Evolutionary conservation across 2,113 vertebrate genomes (phyloP), one percentile per base, ranked within the genome.

Genomic region (Gasterosteus nipponicus): DNA sequence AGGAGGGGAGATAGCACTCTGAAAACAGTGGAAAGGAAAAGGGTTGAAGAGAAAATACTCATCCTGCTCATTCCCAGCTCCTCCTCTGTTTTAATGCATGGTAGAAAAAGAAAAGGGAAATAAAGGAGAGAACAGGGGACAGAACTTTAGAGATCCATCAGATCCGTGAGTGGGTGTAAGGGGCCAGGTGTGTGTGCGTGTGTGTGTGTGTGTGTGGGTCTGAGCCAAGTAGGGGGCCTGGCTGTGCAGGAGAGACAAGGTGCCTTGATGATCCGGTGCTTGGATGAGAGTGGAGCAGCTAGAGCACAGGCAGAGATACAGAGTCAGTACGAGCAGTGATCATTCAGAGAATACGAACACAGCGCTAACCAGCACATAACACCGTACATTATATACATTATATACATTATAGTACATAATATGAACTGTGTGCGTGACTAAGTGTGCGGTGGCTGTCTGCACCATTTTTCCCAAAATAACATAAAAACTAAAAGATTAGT

Each of bases 381-480:
- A 41, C 61, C 33, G 67, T 35, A 74, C 12, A 73, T 26, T 26
- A 26, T 26, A 26, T 26, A 26, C 22, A 26, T 26, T 26, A 26
- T 26, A 26, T 26, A 26, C 22, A 26, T 26, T 26, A 26, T 26
- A 26, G 22, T 26, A 26, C 22, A 26, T 26, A 61, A 54, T 60
- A 62, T 76, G 39, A 46, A 42, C 12, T 46, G 16, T 71, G 7
- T 75, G 63, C 22, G 22, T 73, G 54, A 64, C 69, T 73, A 65
- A 73, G 68, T 66, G 68, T 51, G 73, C 35, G 33, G 76, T 22
- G 66, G 85, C 73, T 70, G 75, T 93, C 93, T 93, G 86, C 92
- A 91, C 87, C 56, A 72, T 93, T 94, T 94, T 92, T 87, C 80
- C 66, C 81, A 93, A 95, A 95, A 94, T 94, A 91, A 93, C 93